Base-by-base conservation (phyloP, 2,797 vertebrate genomes). In the Brotula barbata region DNA sequence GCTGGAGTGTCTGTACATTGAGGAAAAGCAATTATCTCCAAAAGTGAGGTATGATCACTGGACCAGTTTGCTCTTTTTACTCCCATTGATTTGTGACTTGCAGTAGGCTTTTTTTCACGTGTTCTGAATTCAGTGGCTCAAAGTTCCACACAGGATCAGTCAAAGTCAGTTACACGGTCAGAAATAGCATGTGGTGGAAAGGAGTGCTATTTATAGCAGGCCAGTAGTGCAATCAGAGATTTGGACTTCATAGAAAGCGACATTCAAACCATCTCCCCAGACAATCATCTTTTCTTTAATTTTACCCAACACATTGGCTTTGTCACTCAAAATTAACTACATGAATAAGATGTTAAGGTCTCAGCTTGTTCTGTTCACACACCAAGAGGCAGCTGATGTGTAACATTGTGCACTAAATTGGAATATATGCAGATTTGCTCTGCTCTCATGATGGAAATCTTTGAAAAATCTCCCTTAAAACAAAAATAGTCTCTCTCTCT, bases 391-490 rank as follows among this genome's bases (percentile, higher is more conserved):
- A 58, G 81, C 83, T 80, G 84, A 85, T 81, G 80, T 84, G 63
- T 58, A 78, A 85, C 78, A 82, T 63, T 43, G 58, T 46, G 70
- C 73, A 51, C 55, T 48, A 64, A 83, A 83, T 75, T 80, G 66
- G 70, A 84, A 81, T 61, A 73, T 79, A 85, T 89, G 86, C 78
- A 85, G 76, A 89, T 83, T 42, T 75, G 66, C 54, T 83, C 59
- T 68, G 48, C 23, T 64, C 53, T 73, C 43, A 63, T 50, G 62
- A 47, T 7, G 17, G n/a, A 45, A 47, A 36, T 8, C 40, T 71
- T 62, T 63, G 20, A 13, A 62, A 62, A 66, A 58, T 22, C 15
- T 42, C 21, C 20, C 1, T n/a, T 15, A 54, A 58, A 61, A 48
- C 23, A 10, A 50, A 57, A 54, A 13, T 46, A 5, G 21, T 45